Evolutionary conservation across 1,140 invertebrate genomes (phyloP), one percentile per base, ranked within the genome.

Genomic region (Physella acuta): DNA sequence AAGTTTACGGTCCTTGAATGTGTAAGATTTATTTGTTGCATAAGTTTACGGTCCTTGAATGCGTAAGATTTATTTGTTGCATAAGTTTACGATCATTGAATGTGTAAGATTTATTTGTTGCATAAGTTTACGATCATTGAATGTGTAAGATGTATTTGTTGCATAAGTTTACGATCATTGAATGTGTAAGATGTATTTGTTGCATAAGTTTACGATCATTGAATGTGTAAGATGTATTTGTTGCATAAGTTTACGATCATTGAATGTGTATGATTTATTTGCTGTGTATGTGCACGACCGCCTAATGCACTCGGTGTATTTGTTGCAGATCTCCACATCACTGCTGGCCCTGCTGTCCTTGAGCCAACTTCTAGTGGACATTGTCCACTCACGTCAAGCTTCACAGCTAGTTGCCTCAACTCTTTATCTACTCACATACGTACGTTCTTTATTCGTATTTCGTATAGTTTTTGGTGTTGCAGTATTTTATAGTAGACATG

Each of bases 321-420:
- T 36, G n/a, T 60, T 37, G 30, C 59, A 61, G 59, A 44, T 61
- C 2, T 44, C 30, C 31, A 61, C 59, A 2, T n/a, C 4, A 26
- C 2, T 61, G 8, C 5, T 61, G 17, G 59, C 59, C 1, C 34
- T 61, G 2, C 59, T 61, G 1, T 39, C 4, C 17, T 5, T 61
- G 33, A 44, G 36, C 3, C 34, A 11, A 24, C n/a, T 61, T 28
- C 4, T 61, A 14, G 28, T 61, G n/a, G 34, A 26, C 5, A 36
- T 39, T n/a, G 28, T 28, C 8, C 24, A 61, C 36, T 3, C 1
- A 2, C 33, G 24, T 3, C 59, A 33, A n/a, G 30, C 36, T 11
- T 39, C 59, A 61, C 24, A 37, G 37, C 36, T 61, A 4, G 33
- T 61, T 11, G 59, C 36, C n/a, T 61, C 59, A 24, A 8, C 36